Base-by-base conservation (phyloP, 2,888 invertebrate genomes). In the Ochropacha duplaris region DNA sequence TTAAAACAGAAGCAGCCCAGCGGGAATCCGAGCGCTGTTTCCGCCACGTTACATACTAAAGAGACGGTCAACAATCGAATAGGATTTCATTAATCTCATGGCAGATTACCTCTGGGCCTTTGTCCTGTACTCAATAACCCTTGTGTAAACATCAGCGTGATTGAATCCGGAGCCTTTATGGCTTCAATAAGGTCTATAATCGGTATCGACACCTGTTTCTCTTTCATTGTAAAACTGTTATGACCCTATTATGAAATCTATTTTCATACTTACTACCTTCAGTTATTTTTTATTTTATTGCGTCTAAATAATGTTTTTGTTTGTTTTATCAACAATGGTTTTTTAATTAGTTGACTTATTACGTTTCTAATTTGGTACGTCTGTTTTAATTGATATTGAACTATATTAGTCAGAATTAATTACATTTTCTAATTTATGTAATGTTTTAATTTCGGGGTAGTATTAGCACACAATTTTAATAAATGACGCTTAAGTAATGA, bases 1-100 rank as follows among this genome's bases (percentile, higher is more conserved):
- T 52, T 52, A 11, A 52, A 19, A 19, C 52, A 28, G 52, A 52
- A 19, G 19, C 22, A 19, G 31, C 52, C n/a, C 19, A 8, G n/a
- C n/a, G n/a, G 52, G 52, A 31, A 12, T 11, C 19, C 16, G 11
- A 52, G 8, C 44, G 19, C 44, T 31, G 19, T 52, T 52, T 52
- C 52, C 31, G 52, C 24, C 31, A 31, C 52, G 19, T 52, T 52
- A 31, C 52, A 31, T 52, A 19, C 31, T 31, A 52, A 52, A 52
- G 50, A 57, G 57, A 59, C 58, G 62, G 62, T 61, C 62, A 39
- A 55, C 59, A 64, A 55, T 61, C 55, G 54, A 56, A 50, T 28
- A 36, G 57, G 59, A 60, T 68, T 62, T 44, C 62, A 64, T 69
- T 68, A 64, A 69, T 69, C 70, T 55, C 58, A 36, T 54, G 58